phyloP scores from a whole-genome alignment of 2,888 invertebrate genomes.

The Latrodectus elegans region DNA sequence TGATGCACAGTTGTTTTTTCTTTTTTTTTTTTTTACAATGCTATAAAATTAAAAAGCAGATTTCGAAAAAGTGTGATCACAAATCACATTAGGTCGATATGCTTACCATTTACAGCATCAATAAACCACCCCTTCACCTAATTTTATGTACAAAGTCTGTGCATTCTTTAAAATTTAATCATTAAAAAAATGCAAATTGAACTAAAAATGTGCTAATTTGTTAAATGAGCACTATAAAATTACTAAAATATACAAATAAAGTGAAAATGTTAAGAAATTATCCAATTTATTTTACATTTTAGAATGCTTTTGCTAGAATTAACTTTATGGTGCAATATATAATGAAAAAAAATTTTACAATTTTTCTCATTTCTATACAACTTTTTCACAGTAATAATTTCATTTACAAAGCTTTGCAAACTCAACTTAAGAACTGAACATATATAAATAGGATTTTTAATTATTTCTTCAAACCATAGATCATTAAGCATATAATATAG shows the following conservation, averaged over 20 bases:
- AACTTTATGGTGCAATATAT: not conserved
- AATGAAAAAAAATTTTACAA: no score
- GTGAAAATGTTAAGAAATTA: not conserved
- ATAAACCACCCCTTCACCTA: constrained; percentile 43
- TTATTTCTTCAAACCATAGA: no score
- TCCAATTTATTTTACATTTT: not conserved
- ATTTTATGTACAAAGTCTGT: constrained; percentile 54
- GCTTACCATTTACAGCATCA: constrained; percentile 54
- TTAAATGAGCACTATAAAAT: not conserved
- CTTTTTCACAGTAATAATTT: no score
- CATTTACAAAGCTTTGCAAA: no score
- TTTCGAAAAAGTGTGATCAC: constrained; percentile 19
- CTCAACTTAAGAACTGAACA: no score
- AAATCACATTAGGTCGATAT: constrained; percentile 45
- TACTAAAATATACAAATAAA: not conserved
- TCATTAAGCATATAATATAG: no score
- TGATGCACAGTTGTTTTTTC: constrained; percentile 28
- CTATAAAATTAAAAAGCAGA: constrained; percentile 59
- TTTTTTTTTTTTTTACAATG: no score
- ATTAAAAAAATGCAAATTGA: not conserved
- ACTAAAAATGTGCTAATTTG: not conserved
- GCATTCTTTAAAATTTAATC: constrained; percentile 25
- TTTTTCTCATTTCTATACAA: no score
- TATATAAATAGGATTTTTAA: no score
- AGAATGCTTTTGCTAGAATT: not conserved